Conservation (phyloP, 2,113 vertebrate species). For the Bufo bufo region DNA sequence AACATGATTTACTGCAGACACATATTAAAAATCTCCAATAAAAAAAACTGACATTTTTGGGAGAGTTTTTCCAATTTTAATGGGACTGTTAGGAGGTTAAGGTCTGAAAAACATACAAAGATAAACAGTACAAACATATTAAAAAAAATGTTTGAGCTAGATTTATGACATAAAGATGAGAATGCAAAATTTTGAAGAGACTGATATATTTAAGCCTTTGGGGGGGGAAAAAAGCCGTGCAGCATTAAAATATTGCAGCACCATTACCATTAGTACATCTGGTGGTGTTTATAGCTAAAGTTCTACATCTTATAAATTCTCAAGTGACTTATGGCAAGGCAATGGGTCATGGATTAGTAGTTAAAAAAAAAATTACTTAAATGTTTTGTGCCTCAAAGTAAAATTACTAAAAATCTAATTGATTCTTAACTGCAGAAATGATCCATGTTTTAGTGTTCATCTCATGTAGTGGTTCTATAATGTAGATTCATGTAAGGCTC, state of each 20-base stretch:
- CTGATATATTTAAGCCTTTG: background rate
- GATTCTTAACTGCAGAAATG: background rate
- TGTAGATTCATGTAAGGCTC: background rate
- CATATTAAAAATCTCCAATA: too few relatives aligned
- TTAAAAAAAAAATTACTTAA: background rate
- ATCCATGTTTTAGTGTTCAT: conserved; percentile 3
- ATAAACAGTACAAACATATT: background rate
- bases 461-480: background rate
- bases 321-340: background rate
- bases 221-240: background rate
- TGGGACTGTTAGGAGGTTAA: too few relatives aligned
- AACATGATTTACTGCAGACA: too few relatives aligned
- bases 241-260: background rate
- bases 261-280: background rate
- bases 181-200: background rate
- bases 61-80: too few relatives aligned
- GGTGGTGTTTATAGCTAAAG: background rate
- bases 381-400: background rate
- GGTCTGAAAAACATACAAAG: background rate
- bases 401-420: conserved; percentile 21
- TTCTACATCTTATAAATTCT: background rate
- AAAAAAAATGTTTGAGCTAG: background rate
- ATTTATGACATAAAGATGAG: background rate
- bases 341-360: background rate
- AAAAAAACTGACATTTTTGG: too few relatives aligned